Conservation (phyloP, 2,888 invertebrate genomes). For the Thymelicus sylvestris region DNA sequence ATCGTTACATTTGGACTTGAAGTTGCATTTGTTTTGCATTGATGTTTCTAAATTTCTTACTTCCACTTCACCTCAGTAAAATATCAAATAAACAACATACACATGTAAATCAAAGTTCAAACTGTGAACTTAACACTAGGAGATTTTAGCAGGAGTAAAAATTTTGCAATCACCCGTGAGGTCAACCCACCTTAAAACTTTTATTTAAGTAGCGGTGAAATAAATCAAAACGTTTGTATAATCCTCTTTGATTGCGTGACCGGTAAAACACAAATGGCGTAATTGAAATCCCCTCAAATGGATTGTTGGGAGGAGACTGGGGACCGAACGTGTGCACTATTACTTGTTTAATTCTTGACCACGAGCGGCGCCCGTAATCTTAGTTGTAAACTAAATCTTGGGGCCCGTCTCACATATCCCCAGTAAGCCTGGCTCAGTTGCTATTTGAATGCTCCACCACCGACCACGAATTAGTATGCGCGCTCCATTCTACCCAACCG, state of each 20-base stretch:
- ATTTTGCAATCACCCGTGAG: no score
- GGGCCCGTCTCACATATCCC: slow-evolving; percentile 80
- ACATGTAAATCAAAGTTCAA: no score
- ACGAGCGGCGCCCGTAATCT: slow-evolving; percentile 71
- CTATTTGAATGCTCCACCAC: slow-evolving; percentile 78
- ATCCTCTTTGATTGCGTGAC: slow-evolving; percentile 49
- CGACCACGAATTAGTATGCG: slow-evolving; percentile 83
- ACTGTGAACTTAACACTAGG: no score
- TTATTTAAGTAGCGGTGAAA: slow-evolving; percentile 29
- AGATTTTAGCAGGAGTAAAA: no score
- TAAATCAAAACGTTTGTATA: slow-evolving; percentile 45
- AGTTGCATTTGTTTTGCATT: no score
- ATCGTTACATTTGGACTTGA: no score
- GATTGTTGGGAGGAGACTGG: slow-evolving; percentile 57
- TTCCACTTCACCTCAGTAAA: no score
- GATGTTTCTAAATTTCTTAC: no score
- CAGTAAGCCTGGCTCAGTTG: slow-evolving; percentile 74
- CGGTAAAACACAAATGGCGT: slow-evolving; percentile 51
- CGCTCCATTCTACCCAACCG: slow-evolving; percentile 71
- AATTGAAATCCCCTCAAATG: slow-evolving; percentile 66
- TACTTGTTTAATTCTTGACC: slow-evolving; percentile 83
- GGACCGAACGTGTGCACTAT: slow-evolving; percentile 64
- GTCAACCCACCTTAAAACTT: no score
- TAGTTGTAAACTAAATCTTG: slow-evolving; percentile 84
- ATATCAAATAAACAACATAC: no score